These are phyloP conservation scores for Gobiocypris rarus DNA, from an alignment of 2,113 vertebrate genomes.

Conservation along the genomic window DNA sequence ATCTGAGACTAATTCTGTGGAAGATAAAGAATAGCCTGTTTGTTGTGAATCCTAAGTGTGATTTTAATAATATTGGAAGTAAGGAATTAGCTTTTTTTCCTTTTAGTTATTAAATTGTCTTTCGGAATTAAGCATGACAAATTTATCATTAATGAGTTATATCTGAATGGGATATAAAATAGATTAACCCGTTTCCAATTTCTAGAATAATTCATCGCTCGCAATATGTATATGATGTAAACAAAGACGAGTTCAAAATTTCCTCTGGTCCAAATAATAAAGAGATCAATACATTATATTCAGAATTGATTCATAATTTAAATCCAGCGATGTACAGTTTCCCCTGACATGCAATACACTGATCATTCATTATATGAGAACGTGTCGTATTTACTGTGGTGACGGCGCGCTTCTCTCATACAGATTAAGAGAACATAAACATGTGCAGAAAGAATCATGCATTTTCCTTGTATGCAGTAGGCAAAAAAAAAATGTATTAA, in stretches of 20 bases:
- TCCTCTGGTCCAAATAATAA: not conserved
- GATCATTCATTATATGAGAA: not conserved
- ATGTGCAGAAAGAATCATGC: not conserved
- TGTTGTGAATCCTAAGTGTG: not conserved
- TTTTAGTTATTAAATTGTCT: not conserved
- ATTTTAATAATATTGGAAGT: not conserved
- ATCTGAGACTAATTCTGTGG: slow-evolving; percentile 6
- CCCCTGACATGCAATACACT: not conserved
- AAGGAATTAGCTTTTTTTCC: not conserved
- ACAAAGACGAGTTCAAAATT: not conserved
- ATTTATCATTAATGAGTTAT: not conserved
- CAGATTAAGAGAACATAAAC: not conserved
- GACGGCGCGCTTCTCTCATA: not conserved
- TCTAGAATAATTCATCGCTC: not conserved
- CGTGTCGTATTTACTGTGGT: not conserved
- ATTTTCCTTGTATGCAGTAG: not conserved
- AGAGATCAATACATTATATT: not conserved
- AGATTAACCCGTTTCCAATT: not conserved
- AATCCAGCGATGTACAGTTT: not conserved
- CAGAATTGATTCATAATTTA: not conserved
- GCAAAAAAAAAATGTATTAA: not conserved
- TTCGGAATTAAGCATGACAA: not conserved
- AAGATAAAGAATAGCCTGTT: slow-evolving; percentile 5
- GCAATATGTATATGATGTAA: not conserved
- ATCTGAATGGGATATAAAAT: not conserved